Evolutionary conservation across 2,797 vertebrate species (phyloP).

Genomic region (Choloepus didactylus): DNA sequence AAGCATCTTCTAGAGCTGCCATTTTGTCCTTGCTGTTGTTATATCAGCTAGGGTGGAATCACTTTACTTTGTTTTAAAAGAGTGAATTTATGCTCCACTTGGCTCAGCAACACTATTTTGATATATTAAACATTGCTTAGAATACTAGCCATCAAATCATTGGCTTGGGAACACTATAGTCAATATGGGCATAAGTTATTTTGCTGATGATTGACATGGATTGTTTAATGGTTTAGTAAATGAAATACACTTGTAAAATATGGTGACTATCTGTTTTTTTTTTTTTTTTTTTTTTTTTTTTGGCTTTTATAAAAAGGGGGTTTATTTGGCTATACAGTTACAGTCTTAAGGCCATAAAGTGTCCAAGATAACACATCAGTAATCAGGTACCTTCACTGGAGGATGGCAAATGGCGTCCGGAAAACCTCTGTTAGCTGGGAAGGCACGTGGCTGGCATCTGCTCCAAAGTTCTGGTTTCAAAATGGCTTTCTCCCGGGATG

Average conservation of each 20-base stretch:
- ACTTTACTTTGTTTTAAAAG: constrained; percentile 21
- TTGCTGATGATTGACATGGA: constrained; percentile 6
- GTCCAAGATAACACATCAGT: too few relatives aligned
- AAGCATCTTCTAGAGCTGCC: not conserved
- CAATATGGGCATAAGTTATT: not conserved
- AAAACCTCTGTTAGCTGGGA: too few relatives aligned
- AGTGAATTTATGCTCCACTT: constrained; percentile 34
- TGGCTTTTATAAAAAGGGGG: too few relatives aligned
- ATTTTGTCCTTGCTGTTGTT: constrained; percentile 10
- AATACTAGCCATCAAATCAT: not conserved
- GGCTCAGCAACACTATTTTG: not conserved
- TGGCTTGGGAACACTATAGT: not conserved
- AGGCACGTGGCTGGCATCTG: too few relatives aligned
- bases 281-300: too few relatives aligned
- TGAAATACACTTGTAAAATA: constrained; percentile 32
- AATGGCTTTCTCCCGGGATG: too few relatives aligned
- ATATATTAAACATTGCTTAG: not conserved
- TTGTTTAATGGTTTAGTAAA: not conserved
- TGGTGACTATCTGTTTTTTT: too few relatives aligned
- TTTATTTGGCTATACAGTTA: too few relatives aligned
- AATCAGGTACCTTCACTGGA: too few relatives aligned
- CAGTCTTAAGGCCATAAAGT: too few relatives aligned
- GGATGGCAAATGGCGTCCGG: too few relatives aligned
- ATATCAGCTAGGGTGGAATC: not conserved
- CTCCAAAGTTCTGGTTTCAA: too few relatives aligned